Evolutionary conservation across 2,888 invertebrate species (phyloP), one percentile per base, ranked within the genome.

Genomic region (Sialis fuliginosa): DNA sequence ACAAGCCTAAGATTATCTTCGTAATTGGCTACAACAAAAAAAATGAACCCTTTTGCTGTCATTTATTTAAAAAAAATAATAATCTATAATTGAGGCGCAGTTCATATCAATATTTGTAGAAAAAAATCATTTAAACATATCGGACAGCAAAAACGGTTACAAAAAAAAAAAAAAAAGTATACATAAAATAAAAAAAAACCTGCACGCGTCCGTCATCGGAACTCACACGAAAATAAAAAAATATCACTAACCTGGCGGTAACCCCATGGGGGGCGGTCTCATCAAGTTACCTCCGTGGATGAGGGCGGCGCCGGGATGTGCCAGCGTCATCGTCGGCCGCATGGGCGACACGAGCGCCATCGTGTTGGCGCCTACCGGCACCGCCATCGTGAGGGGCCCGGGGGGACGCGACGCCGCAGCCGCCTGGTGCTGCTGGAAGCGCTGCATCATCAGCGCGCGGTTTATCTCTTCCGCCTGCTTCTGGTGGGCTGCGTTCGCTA

Each of bases 181-280:
- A 22, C 22, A 22, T 22, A 22, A 22, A 22, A 22, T 22, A 22
- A 22, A 22, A 22, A 22, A 22, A 22, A 22, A 22, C 22, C 22
- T 22, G 22, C 22, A 22, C 22, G 22, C 22, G 22, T 22, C 22
- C 22, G 22, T 22, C 22, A 22, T 22, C 22, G 22, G 22, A 22
- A 22, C 22, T 22, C 22, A 22, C 22, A 22, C 22, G 12, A 37
- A 37, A 10, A 37, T 10, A 37, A 37, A 44, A 43, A 46, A 52
- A 48, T 54, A 55, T 57, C 59, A 69, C 72, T 69, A 74, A 77
- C 77, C 77, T 74, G 76, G 74, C 55, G 75, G 74, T 60, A 75
- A 67, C 64, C 73, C 74, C 66, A 77, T 70, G 59, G 72, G 74
- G 59, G 74, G 74, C 60, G 75, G 75, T 65, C 75, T 68, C 73